phyloP scores from a whole-genome alignment of 92 coral and sea anemone genomes.

The Parazoanthus swiftii region DNA sequence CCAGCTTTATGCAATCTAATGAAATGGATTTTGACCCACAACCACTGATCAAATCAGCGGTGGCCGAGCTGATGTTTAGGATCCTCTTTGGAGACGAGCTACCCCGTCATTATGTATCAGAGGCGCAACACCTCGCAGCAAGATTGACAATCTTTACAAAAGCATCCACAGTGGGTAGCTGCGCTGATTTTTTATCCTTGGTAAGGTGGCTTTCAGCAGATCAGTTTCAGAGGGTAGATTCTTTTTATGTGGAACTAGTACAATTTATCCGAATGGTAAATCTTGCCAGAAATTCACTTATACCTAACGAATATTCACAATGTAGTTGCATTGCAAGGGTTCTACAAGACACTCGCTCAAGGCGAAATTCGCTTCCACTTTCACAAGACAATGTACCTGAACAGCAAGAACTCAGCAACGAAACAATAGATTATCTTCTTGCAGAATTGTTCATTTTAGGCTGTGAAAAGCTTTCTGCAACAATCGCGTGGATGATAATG shows the following conservation, averaged over 20 bases:
- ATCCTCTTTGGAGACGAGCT: slow-evolving; percentile 34
- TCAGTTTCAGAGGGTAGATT: slow-evolving; percentile 10
- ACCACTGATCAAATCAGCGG: slow-evolving; percentile 25
- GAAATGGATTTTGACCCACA: slow-evolving; percentile 33
- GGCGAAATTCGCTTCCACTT: slow-evolving; percentile 41
- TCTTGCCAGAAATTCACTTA: neutral
- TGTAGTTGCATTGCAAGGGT: slow-evolving; percentile 16
- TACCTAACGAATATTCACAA: neutral
- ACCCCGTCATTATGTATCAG: slow-evolving; percentile 10
- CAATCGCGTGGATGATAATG: slow-evolving; percentile 16
- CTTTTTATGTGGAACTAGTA: slow-evolving; percentile 12
- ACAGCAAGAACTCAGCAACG: slow-evolving; percentile 16
- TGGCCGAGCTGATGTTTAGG: slow-evolving; percentile 28
- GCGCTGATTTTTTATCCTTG: slow-evolving; percentile 23
- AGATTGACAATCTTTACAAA: neutral
- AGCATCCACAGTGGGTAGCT: slow-evolving; percentile 24
- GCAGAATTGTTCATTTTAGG: slow-evolving; percentile 27
- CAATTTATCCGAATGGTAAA: slow-evolving; percentile 15
- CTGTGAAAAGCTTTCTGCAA: slow-evolving; percentile 14
- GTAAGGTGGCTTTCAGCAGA: slow-evolving; percentile 1
- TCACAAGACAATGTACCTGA: slow-evolving; percentile 35
- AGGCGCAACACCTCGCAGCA: slow-evolving; percentile 33
- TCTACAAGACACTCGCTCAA: slow-evolving; percentile 27
- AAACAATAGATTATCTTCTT: slow-evolving; percentile 26
- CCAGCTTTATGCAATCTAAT: slow-evolving; percentile 3